Evolutionary conservation across 2,888 invertebrate genomes (phyloP), one percentile per base, ranked within the genome.

Genomic region (Orchestes rusci): DNA sequence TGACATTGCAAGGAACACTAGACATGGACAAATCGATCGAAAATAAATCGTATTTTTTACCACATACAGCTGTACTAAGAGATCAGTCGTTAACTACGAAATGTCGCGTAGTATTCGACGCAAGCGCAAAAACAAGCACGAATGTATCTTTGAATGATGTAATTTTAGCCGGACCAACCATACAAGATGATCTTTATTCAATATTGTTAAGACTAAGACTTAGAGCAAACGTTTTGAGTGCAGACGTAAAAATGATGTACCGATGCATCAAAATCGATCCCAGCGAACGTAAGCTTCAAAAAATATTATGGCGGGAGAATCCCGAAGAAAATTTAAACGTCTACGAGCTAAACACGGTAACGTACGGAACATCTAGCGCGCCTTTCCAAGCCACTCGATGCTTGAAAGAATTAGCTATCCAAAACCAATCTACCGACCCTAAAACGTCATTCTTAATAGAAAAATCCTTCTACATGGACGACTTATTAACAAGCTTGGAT

Each of bases 201-300:
- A 52, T 52, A 19, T 29, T 48, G 23, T 18, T 48, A 31, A 20
- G 50, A 16, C 19, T 51, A 10, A 10, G 45, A 17, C 30, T 48
- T 2, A 18, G 39, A 30, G 33, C 34, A 32, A 32, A 35, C 8
- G 50, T 50, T 3, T 19, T 50, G 13, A 46, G 32, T 27, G 50
- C 50, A 4, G 48, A 51, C 8, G 42, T 51, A 5, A 51, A 46
- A 43, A 51, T 42, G 42, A 50, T 52, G 50, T 50, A 44, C 31
- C 18, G 50, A 18, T 39, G 42, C 36, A 48, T 52, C 15, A 13
- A 33, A 17, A 31, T 50, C 18, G 23, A 48, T 15, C 35, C 31
- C 8, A 32, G 37, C 10, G 43, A 53, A 18, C 39, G 48, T 13
- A 16, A 29, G 2, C 48, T 17, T 45, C 46, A 53, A 45, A 33